Conservation (phyloP, 2,888 invertebrate genomes). For the Agrotis exclamationis region DNA sequence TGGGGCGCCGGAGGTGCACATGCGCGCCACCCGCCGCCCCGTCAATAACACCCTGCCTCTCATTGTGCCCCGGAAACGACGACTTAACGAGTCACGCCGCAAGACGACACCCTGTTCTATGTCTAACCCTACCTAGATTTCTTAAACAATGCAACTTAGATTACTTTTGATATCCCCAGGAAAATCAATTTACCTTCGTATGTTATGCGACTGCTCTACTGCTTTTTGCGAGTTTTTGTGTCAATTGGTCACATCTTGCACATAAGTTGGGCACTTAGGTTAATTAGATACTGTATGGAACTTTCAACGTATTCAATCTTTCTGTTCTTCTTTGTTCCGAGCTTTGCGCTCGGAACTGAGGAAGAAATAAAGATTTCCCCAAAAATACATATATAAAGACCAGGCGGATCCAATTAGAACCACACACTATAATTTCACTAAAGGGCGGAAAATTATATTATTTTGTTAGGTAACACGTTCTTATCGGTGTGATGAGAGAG, state of each 20-base stretch:
- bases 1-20: constrained; percentile 87
- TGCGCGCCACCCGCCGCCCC: constrained; percentile 84
- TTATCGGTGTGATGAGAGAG: constrained; percentile 59
- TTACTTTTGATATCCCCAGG: constrained; percentile 34
- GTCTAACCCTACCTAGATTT: constrained; percentile 70
- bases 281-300: background rate
- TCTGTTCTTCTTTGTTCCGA: no score
- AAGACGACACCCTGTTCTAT: constrained; percentile 80
- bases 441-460: constrained; percentile 10
- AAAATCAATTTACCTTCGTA: constrained; percentile 11
- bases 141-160: constrained; percentile 54
- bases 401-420: background rate
- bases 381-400: constrained; percentile 5
- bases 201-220: constrained; percentile 4
- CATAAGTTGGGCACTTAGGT: background rate
- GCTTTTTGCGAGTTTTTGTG: constrained; percentile 7
- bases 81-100: constrained; percentile 87
- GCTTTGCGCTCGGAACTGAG: no score
- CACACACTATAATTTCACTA: background rate
- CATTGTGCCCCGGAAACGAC: constrained; percentile 88
- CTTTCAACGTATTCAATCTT: no score
- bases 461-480: constrained; percentile 23
- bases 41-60: constrained; percentile 88
- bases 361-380: background rate
- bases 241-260: background rate